Base-by-base conservation (phyloP, 2,888 invertebrate species). In the Lithophane ornitopus region DNA sequence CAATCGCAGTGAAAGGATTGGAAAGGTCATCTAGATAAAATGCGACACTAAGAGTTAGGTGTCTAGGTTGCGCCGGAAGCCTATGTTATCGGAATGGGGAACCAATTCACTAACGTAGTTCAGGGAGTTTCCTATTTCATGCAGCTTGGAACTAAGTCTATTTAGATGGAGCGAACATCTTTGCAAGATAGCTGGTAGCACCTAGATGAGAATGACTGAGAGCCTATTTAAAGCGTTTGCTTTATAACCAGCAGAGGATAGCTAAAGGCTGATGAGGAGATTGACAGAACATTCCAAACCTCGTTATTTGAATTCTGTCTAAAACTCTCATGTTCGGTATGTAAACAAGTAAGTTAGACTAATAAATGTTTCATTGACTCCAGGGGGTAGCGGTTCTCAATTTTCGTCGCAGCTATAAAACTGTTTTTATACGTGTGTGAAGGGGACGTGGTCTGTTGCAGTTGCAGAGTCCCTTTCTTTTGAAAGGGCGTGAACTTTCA, bases 341-440 rank as follows among this genome's bases (percentile, higher is more conserved):
- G 26, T 56, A n/a, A 81, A 81, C 39, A 63, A 41, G 68, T 49
- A 69, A 81, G 39, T 68, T 19, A 39, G 28, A 19, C 34, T 66
- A 46, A 71, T 74, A 77, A 82, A 85, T 70, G 59, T 82, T 82
- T 63, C 52, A 79, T 74, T 8, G 41, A 67, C 16, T 63, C 61
- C 46, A 46, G 19, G 65, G 70, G 65, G 49, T 44, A 73, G 46
- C 26, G 41, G 76, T 74, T 69, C 78, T 78, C 76, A 80, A 80
- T 74, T 80, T 74, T 39, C 34, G 28, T 28, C 6, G 63, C 28
- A 70, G 74, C n/a, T 44, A 73, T 85, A 78, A 85, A 85, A 82
- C 11, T 34, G 46, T 59, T 58, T 63, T 59, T 54, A 70, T 68
- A 34, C 34, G 34, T 34, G 34, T 34, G 44, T 34, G 49, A 54